Base-by-base conservation (phyloP, 2,888 invertebrate genomes). In the Sphecodes monilicornis region DNA sequence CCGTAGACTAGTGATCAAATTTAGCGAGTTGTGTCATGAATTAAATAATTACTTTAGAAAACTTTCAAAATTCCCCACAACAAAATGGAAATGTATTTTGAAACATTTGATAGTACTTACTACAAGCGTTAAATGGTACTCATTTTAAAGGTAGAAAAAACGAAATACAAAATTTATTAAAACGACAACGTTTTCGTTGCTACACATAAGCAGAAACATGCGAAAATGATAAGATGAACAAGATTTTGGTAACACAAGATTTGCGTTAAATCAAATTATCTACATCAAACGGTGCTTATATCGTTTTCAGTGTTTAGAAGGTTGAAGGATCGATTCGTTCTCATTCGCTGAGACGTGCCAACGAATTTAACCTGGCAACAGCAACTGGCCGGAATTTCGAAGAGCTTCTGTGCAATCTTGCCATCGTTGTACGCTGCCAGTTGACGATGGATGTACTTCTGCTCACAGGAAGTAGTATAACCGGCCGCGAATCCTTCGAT, bases 381-480 rank as follows among this genome's bases (percentile, higher is more conserved):
- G 92, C 98, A 98, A 90, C 97, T 97, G 29, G 97, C 97, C 1
- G 98, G 97, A 76, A 98, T 95, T 89, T 95, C 95, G 85, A 97
- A 96, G 13, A 95, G 92, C 76, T 96, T 96, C 32, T 95, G 95
- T 10, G 94, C 88, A 3, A 96, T 92, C 22, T 94, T 91, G 1
- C 95, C 96, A 11, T 93, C 92, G 0, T 94, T 92, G 0, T 97
- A 89, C 0, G 96, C 96, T 36, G 96, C 91, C 80, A 96, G 90
- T 86, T 96, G 95, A 66, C 96, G 93, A 84, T 95, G 95, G 50
- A 96, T 95, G 90, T 95, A 96, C 90, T 96, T 96, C 91, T 96
- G 96, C 83, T 96, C 95, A 91, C 96, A 96, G 1, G 88, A 91
- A 0, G 96, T 95, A 36, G 90, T 93, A 89, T 95, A 96, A 1